Evolutionary conservation across 2,888 invertebrate genomes (phyloP), one percentile per base, ranked within the genome.

Genomic region (Phoenoteleia sp.): DNA sequence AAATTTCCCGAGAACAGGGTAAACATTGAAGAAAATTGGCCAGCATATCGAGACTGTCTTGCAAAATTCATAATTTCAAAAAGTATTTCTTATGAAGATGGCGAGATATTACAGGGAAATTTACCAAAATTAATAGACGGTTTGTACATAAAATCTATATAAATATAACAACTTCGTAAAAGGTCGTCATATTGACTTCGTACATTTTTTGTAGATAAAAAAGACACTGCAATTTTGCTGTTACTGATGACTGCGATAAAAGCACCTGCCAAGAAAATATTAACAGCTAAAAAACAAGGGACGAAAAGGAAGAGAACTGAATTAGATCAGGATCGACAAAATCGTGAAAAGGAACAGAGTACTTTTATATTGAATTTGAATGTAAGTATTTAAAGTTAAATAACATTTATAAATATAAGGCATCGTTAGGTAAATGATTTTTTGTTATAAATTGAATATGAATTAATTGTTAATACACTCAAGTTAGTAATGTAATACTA

Each of bases 381-480:
- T n/a, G 52, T 52, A 52, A 52, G 52, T 52, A 23, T 25, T 23
- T 52, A 52, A 21, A 23, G 23, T 52, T 52, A 11, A 47, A 47
- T 7, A 47, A 47, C 17, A 17, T 47, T 17, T 47, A 6, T 47
- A 17, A n/a, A n/a, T n/a, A n/a, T n/a, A n/a, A n/a, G n/a, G n/a
- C n/a, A n/a, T n/a, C n/a, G n/a, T n/a, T n/a, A n/a, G n/a, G n/a
- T n/a, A n/a, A n/a, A n/a, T n/a, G n/a, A n/a, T n/a, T n/a, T n/a
- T n/a, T n/a, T n/a, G n/a, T n/a, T n/a, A n/a, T n/a, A n/a, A n/a
- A n/a, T n/a, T n/a, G n/a, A n/a, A n/a, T n/a, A n/a, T n/a, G n/a
- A n/a, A n/a, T n/a, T n/a, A n/a, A n/a, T n/a, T n/a, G n/a, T n/a
- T n/a, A n/a, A n/a, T n/a, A n/a, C n/a, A n/a, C n/a, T n/a, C n/a